phyloP scores from a whole-genome alignment of 2,888 invertebrate genomes.

The Platerodrilus igneus region DNA sequence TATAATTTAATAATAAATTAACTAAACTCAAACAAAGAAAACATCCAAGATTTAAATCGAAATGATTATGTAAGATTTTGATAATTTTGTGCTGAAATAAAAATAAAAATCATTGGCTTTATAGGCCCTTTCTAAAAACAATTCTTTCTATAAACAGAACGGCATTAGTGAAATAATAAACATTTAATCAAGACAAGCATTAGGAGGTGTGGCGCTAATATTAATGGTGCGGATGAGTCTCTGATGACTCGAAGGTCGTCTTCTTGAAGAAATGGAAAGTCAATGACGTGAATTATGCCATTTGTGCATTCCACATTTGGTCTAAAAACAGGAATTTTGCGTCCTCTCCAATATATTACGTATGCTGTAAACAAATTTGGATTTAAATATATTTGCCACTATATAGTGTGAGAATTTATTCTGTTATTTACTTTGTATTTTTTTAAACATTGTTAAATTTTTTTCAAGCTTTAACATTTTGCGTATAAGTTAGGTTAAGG shows the following conservation, averaged over 20 bases:
- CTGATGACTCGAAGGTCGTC: constrained; percentile 73
- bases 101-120: too few relatives aligned
- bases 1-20: too few relatives aligned
- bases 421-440: too few relatives aligned
- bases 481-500: too few relatives aligned
- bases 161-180: constrained; percentile 42
- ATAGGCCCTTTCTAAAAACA: constrained; percentile 17
- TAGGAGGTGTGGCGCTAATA: constrained; percentile 32
- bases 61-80: too few relatives aligned
- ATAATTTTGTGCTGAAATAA: too few relatives aligned
- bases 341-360: constrained; percentile 79
- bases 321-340: constrained; percentile 77
- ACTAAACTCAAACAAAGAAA: too few relatives aligned
- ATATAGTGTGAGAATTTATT: too few relatives aligned
- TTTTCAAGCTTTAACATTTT: too few relatives aligned
- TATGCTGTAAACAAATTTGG: constrained; percentile 62
- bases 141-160: constrained; percentile 17
- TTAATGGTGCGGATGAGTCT: constrained; percentile 38
- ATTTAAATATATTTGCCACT: too few relatives aligned
- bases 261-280: constrained; percentile 77
- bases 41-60: too few relatives aligned
- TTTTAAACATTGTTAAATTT: too few relatives aligned
- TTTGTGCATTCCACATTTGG: constrained; percentile 95
- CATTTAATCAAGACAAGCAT: constrained; percentile 47
- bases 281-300: constrained; percentile 92